Base-by-base conservation (phyloP, 2,888 invertebrate species). In the Pomacea canaliculata region DNA sequence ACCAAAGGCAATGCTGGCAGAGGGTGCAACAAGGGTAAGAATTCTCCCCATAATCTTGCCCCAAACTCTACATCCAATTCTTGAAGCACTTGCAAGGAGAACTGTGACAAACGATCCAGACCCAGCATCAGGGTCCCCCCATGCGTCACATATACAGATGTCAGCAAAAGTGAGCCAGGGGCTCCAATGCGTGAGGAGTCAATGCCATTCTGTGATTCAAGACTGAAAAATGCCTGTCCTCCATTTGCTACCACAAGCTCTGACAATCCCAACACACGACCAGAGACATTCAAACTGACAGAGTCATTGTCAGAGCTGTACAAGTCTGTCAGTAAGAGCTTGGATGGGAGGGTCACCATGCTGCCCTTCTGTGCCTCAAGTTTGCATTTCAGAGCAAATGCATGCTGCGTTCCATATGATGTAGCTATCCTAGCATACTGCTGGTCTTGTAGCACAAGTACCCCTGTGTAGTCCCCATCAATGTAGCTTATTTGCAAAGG, bases 211-310 rank as follows among this genome's bases (percentile, higher is more conserved):
- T 78, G 78, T 70, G 81, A 81, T 4, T 70, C 77, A n/a, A 77
- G 80, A 51, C 77, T 78, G 48, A 86, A 80, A 13, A 75, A 48
- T 8, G 79, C 86, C 49, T 70, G 69, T 9, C 83, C 83, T 27
- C 84, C 84, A 13, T 77, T 67, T 5, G 83, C 85, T 1, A 86
- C 85, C n/a, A 83, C 77, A 62, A 87, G 73, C 23, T 86, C 83
- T 56, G 79, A 59, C 19, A 85, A 67, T 12, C 82, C 83, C 66
- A 82, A 70, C 16, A 86, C 56, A 12, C 79, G 79, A 9, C 86
- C 86, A 49, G 79, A 70, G 10, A 86, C 68, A n/a, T 82, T 76
- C 23, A 86, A 73, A 71, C 83, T 85, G 23, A 73, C 71, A 23
- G 77, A 76, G 73, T 81, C 77, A 59, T 59, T 27, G 2, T 77